Evolutionary conservation across 2,888 invertebrate species (phyloP), one percentile per base, ranked within the genome.

Genomic region (Ophion obscuratus): DNA sequence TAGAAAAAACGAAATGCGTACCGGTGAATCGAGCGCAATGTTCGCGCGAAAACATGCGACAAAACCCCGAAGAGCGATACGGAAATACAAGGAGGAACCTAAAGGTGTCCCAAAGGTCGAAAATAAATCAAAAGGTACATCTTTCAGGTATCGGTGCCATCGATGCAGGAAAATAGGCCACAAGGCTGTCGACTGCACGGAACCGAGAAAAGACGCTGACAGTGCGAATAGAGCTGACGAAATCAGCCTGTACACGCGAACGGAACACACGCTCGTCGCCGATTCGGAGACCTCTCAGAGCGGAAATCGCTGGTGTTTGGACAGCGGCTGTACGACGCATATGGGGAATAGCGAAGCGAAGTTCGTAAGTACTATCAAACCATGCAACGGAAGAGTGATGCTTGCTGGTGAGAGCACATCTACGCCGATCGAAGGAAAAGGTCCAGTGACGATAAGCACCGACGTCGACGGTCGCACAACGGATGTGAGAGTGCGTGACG

Each of bases 121-220:
- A 20, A 40, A 20, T 4, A 73, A 61, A 24, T 31, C 20, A 7
- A 73, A 59, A 71, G 11, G 24, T 11, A 64, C 64, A 20, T n/a
- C 66, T 1, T 76, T 76, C 47, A 76, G 44, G 14, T 66, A 44
- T 14, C 24, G 44, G 36, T 76, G 76, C 24, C 24, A 76, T 20
- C 76, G 76, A 3, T 76, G 76, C 64, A 64, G 24, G 4, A 76
- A 76, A 66, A 5, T 57, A 6, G 76, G 76, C 10, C 76, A 76
- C 24, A 76, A 76, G 31, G 64, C 76, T 1, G 47, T 24, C 10
- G 66, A 76, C 11, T 76, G 76, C 36, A 66, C 14, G 5, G 36
- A 36, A 14, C 10, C 36, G 9, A n/a, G n/a, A 31, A 57, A 73
- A 0, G 36, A 73, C 14, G n/a, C n/a, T n/a, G n/a, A n/a, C n/a